Base-by-base conservation (phyloP, 2,113 vertebrate species). In the Oplegnathus fasciatus region DNA sequence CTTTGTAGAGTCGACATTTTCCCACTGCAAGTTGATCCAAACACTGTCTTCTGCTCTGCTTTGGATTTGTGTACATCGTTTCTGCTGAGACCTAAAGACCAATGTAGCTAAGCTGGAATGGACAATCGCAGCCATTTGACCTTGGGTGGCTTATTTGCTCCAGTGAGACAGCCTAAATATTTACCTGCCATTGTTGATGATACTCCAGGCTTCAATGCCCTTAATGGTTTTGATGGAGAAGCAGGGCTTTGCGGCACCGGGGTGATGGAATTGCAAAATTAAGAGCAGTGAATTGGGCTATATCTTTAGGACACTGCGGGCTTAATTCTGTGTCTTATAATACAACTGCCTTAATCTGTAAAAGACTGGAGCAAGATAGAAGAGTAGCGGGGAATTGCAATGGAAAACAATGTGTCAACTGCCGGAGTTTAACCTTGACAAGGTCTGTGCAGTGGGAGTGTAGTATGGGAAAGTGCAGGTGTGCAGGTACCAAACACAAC, bases 131-230 rank as follows among this genome's bases (percentile, higher is more conserved):
- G 81, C 83, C 86, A 82, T 93, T 89, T 94, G 94, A 95, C 94
- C 93, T 94, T 94, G 94, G 89, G 54, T 88, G 91, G 93, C 91
- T 94, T 94, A 93, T 94, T 95, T 93, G 93, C 93, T 92, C 89
- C 90, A 86, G 87, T 88, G 93, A 90, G 89, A 94, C 92, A 91
- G 91, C 83, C 91, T 95, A 95, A 96, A 96, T 96, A 95, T 96
- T 96, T 95, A 94, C 93, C 94, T 93, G 93, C 93, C 94, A 95
- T 94, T 91, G 91, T 92, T 94, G 93, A 96, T 95, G 93, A 94
- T 93, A 88, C 91, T 94, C 94, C 89, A 91, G 89, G 93, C 91
- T 90, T 92, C 90, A 88, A 81, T 80, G 89, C 78, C 89, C 86
- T 88, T 95, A 94, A 94, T 93, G 91, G 89, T 95, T 95, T 94